Evolutionary conservation across 2,797 vertebrate species (phyloP).

Genomic region (Alosa sapidissima): DNA sequence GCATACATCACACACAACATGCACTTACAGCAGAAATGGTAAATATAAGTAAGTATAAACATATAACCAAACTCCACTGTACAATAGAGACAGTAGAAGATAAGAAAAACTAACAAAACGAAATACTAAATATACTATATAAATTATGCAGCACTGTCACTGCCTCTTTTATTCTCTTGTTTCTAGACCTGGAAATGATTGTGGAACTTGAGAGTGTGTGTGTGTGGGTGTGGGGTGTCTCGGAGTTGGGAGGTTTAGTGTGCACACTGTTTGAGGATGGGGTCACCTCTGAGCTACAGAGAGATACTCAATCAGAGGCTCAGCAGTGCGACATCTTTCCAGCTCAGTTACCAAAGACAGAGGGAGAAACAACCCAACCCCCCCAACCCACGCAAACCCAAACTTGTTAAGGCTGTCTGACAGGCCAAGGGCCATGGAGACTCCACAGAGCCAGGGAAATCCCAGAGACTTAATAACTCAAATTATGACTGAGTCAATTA

Average conservation of each 20-base stretch:
- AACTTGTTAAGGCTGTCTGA: conserved; percentile 57
- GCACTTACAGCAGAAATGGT: too few relatives aligned
- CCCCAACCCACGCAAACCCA: conserved; percentile 21
- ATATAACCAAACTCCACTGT: too few relatives aligned
- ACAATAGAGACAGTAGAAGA: too few relatives aligned
- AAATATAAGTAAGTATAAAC: too few relatives aligned
- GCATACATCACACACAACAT: too few relatives aligned
- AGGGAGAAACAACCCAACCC: conserved; percentile 53
- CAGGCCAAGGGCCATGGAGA: conserved; percentile 64
- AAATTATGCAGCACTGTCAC: not conserved
- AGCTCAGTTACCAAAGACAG: conserved; percentile 63
- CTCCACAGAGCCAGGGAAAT: conserved; percentile 51
- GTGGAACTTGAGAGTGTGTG: not conserved
- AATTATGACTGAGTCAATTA: conserved; percentile 70
- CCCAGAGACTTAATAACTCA: conserved; percentile 68
- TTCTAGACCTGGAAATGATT: not conserved
- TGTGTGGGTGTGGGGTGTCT: not conserved
- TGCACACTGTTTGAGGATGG: conserved; percentile 17
- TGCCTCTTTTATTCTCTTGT: not conserved
- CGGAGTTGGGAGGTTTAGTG: not conserved
- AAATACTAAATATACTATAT: too few relatives aligned
- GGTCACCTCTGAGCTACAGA: conserved; percentile 42
- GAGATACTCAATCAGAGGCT: conserved; percentile 44
- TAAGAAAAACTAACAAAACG: too few relatives aligned
- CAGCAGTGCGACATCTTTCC: conserved; percentile 32